Conservation (phyloP, 2,113 vertebrate genomes). For the Mohoua ochrocephala region DNA sequence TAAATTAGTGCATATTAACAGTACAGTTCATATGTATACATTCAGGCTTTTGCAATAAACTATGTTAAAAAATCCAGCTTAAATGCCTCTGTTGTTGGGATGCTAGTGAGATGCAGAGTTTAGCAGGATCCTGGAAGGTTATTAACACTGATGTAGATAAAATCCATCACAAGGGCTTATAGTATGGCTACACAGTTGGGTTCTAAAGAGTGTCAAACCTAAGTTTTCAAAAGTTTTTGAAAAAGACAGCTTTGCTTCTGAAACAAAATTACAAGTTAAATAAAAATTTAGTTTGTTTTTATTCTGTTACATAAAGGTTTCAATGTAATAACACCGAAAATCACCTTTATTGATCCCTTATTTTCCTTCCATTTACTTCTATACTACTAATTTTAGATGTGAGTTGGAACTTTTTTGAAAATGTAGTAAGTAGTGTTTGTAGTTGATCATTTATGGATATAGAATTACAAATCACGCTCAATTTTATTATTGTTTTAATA, state of each 20-base stretch:
- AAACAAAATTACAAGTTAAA: not conserved
- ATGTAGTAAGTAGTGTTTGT: not conserved
- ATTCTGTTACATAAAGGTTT: not conserved
- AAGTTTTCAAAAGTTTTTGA: not conserved
- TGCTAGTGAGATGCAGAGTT: not conserved
- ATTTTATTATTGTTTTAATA: not conserved
- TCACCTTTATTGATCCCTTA: not conserved
- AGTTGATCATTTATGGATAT: not conserved
- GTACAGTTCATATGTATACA: not conserved
- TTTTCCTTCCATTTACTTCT: not conserved
- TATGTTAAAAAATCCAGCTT: not conserved
- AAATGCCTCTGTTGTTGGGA: not conserved
- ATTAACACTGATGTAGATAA: not conserved
- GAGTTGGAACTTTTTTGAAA: not conserved
- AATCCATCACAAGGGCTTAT: not conserved
- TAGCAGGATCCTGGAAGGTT: not conserved
- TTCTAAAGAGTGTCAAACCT: not conserved
- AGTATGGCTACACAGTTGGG: not conserved
- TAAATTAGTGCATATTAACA: not conserved
- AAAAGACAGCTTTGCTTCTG: not conserved
- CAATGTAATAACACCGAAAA: not conserved
- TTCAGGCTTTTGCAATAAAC: not conserved
- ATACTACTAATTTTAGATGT: not conserved
- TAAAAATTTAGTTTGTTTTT: not conserved
- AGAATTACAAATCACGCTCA: not conserved